Percentiles rank a stretch among this genome's conserved stretches.
phyloP scores from a whole-genome alignment of 2,797 vertebrate species.

The Oophaga sylvatica region DNA sequence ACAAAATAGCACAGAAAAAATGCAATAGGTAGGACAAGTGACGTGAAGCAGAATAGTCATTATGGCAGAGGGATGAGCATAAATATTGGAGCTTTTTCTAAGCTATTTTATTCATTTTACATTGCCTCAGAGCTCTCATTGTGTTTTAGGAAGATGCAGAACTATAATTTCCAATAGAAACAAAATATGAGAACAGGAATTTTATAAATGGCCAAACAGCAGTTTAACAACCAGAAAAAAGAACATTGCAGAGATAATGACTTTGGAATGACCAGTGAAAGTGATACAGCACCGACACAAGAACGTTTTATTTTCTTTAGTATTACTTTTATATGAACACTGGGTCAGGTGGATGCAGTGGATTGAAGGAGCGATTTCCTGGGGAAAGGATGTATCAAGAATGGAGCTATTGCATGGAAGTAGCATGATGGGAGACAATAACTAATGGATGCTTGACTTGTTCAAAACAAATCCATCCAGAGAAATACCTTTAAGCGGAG shows the following conservation, averaged over 20 bases:
- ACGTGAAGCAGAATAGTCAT: no score
- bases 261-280: slow-evolving; percentile 8
- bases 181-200: not conserved
- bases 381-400: slow-evolving; percentile 3
- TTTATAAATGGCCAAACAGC: slow-evolving; percentile 6
- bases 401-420: slow-evolving; percentile 1
- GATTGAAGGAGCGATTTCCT: not conserved
- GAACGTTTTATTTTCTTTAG: not conserved
- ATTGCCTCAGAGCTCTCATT: not conserved
- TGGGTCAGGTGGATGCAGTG: slow-evolving; percentile 5
- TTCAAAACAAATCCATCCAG: slow-evolving; percentile 42
- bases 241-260: slow-evolving; percentile 23
- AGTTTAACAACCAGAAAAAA: slow-evolving; percentile 11
- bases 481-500: slow-evolving; percentile 38
- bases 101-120: not conserved
- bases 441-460: slow-evolving; percentile 31
- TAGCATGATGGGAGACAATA: slow-evolving; percentile 1
- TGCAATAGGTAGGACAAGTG: no score
- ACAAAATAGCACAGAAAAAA: no score
- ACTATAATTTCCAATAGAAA: not conserved
- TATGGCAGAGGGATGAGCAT: no score
- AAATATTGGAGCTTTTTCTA: no score
- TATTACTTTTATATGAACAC: slow-evolving; percentile 18
- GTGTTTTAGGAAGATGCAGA: not conserved
- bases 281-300: not conserved